These are phyloP conservation scores for Euura lappo DNA, from an alignment of 1,140 invertebrate genomes.

Conservation along the genomic window DNA sequence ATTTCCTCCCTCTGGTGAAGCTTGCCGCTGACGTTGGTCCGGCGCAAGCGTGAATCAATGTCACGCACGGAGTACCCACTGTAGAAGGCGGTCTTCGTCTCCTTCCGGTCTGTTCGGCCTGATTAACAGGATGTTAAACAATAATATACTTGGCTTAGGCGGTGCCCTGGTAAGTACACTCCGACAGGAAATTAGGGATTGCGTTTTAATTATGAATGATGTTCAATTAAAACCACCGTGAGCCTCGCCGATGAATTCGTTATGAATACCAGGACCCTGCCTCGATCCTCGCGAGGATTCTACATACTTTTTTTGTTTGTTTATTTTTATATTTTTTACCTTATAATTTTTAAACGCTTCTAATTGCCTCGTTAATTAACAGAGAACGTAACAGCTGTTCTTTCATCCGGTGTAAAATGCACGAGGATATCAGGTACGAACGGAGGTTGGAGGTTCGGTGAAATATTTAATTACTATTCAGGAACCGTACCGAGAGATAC, in stretches of 20 bases:
- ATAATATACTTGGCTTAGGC: neutral
- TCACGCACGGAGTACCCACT: neutral
- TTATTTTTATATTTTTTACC: neutral
- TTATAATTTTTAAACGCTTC: neutral
- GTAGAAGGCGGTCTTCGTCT: neutral
- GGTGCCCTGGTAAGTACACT: neutral
- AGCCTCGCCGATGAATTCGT: neutral
- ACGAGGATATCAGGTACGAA: too few relatives aligned
- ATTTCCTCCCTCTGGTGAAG: neutral
- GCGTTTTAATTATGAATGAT: neutral
- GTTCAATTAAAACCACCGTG: neutral
- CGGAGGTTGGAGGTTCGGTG: too few relatives aligned
- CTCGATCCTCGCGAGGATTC: neutral
- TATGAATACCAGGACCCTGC: neutral
- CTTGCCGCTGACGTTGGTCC: neutral
- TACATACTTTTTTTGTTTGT: neutral
- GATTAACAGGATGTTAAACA: conserved; percentile 3
- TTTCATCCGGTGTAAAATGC: neutral
- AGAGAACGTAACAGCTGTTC: neutral
- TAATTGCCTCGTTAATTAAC: neutral
- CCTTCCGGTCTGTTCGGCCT: neutral
- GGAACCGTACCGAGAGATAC: too few relatives aligned
- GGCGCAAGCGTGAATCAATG: neutral
- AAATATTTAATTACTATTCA: too few relatives aligned
- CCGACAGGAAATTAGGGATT: neutral